These are phyloP conservation scores for Phoebastria nigripes DNA, from an alignment of 2,797 vertebrate species.

Conservation along the genomic window DNA sequence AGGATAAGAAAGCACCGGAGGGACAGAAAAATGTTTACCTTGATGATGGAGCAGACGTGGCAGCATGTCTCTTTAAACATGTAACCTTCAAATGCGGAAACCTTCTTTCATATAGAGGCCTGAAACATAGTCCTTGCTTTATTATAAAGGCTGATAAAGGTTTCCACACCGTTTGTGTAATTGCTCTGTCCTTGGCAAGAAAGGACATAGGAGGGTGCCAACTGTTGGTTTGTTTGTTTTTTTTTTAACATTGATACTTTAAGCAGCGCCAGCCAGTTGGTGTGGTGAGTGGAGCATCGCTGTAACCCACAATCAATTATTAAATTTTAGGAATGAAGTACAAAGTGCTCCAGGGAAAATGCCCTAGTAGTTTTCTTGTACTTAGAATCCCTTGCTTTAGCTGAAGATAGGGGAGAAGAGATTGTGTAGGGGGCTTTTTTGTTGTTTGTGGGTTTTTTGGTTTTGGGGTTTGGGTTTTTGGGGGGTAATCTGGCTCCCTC, in stretches of 20 bases:
- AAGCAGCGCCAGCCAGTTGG: background rate
- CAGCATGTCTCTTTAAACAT: background rate
- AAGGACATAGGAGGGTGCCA: background rate
- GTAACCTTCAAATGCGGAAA: background rate
- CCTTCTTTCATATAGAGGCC: background rate
- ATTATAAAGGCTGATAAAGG: slow-evolving; percentile 5
- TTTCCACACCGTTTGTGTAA: background rate
- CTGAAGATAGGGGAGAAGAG: background rate
- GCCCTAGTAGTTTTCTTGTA: background rate
- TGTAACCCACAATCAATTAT: slow-evolving; percentile 33
- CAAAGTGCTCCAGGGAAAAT: slow-evolving; percentile 12
- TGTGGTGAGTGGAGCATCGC: background rate
- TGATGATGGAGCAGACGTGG: background rate
- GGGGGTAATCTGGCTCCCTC: background rate
- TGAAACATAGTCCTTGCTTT: background rate
- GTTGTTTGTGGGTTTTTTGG: background rate
- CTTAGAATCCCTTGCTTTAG: background rate
- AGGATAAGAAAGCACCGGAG: background rate
- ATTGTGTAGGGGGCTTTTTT: background rate
- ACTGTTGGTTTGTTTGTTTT: background rate
- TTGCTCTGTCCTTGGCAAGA: slow-evolving; percentile 48
- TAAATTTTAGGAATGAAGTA: slow-evolving; percentile 51
- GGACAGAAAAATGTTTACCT: background rate
- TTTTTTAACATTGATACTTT: background rate
- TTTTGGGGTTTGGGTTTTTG: background rate